These are phyloP conservation scores for Heliothis peltigera DNA, from an alignment of 2,888 invertebrate species.

Conservation along the genomic window DNA sequence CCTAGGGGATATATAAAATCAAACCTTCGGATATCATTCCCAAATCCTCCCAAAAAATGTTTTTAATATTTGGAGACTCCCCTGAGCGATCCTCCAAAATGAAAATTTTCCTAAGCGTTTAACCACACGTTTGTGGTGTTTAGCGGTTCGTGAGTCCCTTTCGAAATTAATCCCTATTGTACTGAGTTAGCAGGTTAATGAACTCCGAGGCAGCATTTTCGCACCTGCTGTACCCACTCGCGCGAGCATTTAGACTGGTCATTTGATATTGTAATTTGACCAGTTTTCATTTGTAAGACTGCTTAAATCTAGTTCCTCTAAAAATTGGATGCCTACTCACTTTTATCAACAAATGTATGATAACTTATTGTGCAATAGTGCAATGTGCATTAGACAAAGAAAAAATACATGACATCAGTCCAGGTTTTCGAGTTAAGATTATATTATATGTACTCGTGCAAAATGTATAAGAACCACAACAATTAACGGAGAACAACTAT, in stretches of 20 bases:
- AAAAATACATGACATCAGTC: background rate
- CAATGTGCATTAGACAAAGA: background rate
- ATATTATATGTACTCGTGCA: slow-evolving; percentile 7
- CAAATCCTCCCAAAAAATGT: background rate
- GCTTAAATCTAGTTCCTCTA: background rate
- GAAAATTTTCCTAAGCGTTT: slow-evolving; percentile 14
- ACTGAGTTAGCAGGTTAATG: slow-evolving; percentile 20
- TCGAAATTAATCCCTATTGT: slow-evolving; percentile 30
- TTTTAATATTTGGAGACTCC: slow-evolving; percentile 15
- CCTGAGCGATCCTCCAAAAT: slow-evolving; percentile 2
- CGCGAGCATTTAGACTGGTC: slow-evolving; percentile 30
- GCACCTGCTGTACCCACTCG: slow-evolving; percentile 24
- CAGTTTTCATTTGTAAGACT: slow-evolving; percentile 1
- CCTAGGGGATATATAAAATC: background rate
- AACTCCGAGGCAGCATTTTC: slow-evolving; percentile 18
- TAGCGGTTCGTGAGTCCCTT: background rate
- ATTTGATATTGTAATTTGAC: slow-evolving; percentile 17
- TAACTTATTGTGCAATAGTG: slow-evolving; percentile 4
- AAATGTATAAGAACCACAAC: slow-evolving; percentile 2
- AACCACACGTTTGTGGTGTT: background rate
- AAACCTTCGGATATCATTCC: slow-evolving; percentile 2
- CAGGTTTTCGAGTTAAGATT: slow-evolving; percentile 25
- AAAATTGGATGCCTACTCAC: background rate
- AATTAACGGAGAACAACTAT: slow-evolving; percentile 22
- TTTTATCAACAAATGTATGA: background rate